Evolutionary conservation across 64 coral and sea anemone species (phyloP), one percentile per base, ranked within the genome.

Genomic region (Stichodactyla mertensii): DNA sequence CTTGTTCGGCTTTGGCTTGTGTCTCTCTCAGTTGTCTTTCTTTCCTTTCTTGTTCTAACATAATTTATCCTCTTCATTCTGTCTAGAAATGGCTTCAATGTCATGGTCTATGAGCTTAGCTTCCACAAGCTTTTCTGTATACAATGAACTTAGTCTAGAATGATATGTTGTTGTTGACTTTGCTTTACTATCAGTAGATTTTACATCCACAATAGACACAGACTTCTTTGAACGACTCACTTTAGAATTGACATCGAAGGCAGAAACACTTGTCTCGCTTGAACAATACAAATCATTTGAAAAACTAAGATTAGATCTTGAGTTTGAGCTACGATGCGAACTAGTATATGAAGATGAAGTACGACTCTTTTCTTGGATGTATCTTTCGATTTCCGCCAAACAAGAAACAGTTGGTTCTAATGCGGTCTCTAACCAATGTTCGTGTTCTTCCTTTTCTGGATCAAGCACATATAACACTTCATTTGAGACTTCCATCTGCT

Each of bases 21-120:
- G 90, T 92, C 14, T 92, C 86, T 57, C 77, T 79, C 31, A 79
- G 77, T 79, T 79, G 77, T 79, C 16, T 51, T 79, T 79, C 77
- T 19, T 79, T 58, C 51, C 22, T 67, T 57, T 87, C 77, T 87
- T 57, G 14, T 87, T 54, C 86, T 78, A 27, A 77, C 71, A 79
- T 51, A 16, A 81, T 52, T 51, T 80, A 52, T 80, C 77, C 77
- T 80, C 77, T 54, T 80, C 77, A 52, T 52, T 80, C 11, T 80
- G 28, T 18, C 18, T 80, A 16, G 77, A 80, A 52, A 54, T 80
- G 14, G 18, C 6, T 80, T 80, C 12, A 52, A 80, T 80, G 28
- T 80, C 77, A 80, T 80, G 77, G 9, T 80, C 77, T 80, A 80
- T 80, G 77, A 80, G 77, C 52, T 80, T 80, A 80, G 31, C 77